These are phyloP conservation scores for Fissipunctia ypsillon DNA, from an alignment of 2,888 invertebrate genomes.

Conservation along the genomic window DNA sequence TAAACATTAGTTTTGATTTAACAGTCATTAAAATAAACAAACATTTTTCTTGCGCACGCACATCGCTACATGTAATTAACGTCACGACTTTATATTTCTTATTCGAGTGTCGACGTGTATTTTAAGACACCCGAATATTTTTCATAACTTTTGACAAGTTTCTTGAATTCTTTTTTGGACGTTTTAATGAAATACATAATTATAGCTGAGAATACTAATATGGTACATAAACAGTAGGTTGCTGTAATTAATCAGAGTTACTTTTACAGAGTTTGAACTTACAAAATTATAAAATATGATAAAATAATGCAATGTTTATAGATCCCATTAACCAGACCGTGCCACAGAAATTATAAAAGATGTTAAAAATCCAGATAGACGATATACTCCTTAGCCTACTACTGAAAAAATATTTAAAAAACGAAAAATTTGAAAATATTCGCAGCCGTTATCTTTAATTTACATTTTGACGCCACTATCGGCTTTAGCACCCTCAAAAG, in stretches of 20 bases:
- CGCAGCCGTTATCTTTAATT: too few relatives aligned
- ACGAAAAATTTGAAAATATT: too few relatives aligned
- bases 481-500: too few relatives aligned
- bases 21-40: slow-evolving; percentile 84
- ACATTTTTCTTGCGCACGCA: slow-evolving; percentile 76
- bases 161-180: slow-evolving; percentile 22
- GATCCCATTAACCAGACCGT: neutral
- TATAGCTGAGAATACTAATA: slow-evolving; percentile 15
- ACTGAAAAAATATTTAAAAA: neutral
- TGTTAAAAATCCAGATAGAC: neutral
- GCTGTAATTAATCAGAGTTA: too few relatives aligned
- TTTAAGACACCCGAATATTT: slow-evolving; percentile 65
- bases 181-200: slow-evolving; percentile 18
- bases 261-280: too few relatives aligned
- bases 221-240: too few relatives aligned
- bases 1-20: slow-evolving; percentile 84
- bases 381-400: too few relatives aligned
- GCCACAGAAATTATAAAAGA: neutral
- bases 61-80: slow-evolving; percentile 78
- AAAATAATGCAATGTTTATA: neutral
- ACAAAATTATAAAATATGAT: too few relatives aligned
- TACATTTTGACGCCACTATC: too few relatives aligned
- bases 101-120: slow-evolving; percentile 65
- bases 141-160: slow-evolving; percentile 68
- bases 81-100: slow-evolving; percentile 81